Evolutionary conservation across 2,113 vertebrate genomes (phyloP).

Genomic region (Dicerorhinus sumatrensis): DNA sequence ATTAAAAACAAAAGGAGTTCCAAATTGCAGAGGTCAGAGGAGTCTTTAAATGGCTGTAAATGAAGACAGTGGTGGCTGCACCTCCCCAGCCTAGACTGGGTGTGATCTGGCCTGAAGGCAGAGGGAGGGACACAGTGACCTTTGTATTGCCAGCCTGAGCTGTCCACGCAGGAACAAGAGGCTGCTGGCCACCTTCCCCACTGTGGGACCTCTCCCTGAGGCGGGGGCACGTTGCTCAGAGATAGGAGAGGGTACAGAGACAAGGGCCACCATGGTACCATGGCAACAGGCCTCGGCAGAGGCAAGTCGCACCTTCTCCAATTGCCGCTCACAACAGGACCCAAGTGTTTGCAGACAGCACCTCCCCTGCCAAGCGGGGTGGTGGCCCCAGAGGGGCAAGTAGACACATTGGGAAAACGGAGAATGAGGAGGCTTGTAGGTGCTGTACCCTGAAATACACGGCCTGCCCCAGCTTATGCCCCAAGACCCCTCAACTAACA

Average conservation of each 20-base stretch:
- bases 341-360: background rate
- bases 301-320: conserved; percentile 8
- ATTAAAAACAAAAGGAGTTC: conserved; percentile 30
- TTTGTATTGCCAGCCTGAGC: background rate
- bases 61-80: background rate
- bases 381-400: background rate
- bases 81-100: background rate
- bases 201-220: background rate
- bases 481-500: background rate
- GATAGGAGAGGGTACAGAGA: background rate
- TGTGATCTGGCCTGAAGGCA: background rate
- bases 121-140: background rate
- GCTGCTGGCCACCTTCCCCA: background rate
- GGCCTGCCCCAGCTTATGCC: background rate
- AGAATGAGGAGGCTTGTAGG: background rate
- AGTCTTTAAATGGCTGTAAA: background rate
- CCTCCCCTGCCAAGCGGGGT: background rate
- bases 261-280: conserved; percentile 49
- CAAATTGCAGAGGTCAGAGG: background rate
- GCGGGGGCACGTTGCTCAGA: conserved; percentile 24
- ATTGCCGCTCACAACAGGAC: background rate
- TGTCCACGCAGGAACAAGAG: background rate
- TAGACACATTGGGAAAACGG: too few relatives aligned
- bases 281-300: conserved; percentile 64
- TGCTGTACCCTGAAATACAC: background rate